A percentile compares a stretch with the other conserved stretches of the same genome.
These are phyloP conservation scores for Baccha elongata DNA, from an alignment of 2,888 invertebrate genomes.

Conservation along the genomic window DNA sequence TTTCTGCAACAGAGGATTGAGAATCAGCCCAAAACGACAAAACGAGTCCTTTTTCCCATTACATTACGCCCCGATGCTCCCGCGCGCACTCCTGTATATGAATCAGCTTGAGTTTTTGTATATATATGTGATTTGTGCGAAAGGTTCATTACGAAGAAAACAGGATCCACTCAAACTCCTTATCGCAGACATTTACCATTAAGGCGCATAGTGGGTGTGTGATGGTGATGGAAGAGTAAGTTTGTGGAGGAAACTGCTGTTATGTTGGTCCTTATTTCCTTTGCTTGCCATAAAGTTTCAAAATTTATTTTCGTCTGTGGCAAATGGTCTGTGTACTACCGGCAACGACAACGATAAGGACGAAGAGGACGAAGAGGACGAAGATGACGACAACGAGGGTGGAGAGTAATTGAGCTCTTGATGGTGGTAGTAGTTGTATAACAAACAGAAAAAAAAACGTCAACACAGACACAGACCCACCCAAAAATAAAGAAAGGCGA, in stretches of 20 bases:
- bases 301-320: constrained; percentile 74
- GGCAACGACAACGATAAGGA: not conserved
- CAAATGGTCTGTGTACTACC: constrained; percentile 57
- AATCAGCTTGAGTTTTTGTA: constrained; percentile 32
- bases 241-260: constrained; percentile 28
- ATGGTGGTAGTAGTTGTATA: constrained; percentile 19
- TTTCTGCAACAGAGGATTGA: constrained; percentile 37
- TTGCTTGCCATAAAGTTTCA: constrained; percentile 68
- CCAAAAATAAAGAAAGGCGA: constrained; percentile 32
- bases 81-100: not conserved
- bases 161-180: constrained; percentile 72
- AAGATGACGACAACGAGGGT: constrained; percentile 10
- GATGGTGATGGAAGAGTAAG: not conserved
- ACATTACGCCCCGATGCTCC: constrained; percentile 34
- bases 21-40: constrained; percentile 3
- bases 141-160: constrained; percentile 71
- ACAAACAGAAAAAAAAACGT: constrained; percentile 39
- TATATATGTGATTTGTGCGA: constrained; percentile 71
- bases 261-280: constrained; percentile 51
- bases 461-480: constrained; percentile 70
- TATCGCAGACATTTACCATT: constrained; percentile 72
- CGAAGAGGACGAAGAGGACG: not conserved
- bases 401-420: constrained; percentile 48
- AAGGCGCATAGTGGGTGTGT: constrained; percentile 26
- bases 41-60: constrained; percentile 37